Base-by-base conservation (phyloP, 2,888 invertebrate species). In the Lithophane ornitopus region DNA sequence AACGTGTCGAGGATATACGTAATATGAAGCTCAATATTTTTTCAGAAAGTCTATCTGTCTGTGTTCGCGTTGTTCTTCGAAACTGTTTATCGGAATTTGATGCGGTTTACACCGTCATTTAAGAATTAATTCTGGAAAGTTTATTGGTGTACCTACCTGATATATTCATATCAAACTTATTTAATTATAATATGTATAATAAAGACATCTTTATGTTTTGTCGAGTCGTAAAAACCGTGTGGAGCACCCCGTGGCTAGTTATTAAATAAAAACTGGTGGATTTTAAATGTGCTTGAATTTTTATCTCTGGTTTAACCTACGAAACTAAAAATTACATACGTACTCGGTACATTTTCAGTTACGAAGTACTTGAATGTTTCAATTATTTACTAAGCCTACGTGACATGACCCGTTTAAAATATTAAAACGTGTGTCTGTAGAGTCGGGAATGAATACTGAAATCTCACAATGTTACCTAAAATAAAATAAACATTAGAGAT, bases 391-490 rank as follows among this genome's bases (percentile, higher is more conserved):
- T 9, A 72, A 67, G 74, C 14, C 59, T 58, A 56, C 75, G 76
- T 82, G 74, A 74, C 86, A 70, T 65, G 70, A 41, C 76, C 61
- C 54, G 65, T 68, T 80, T 85, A 63, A 83, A 86, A 83, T 86
- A 85, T 85, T 85, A 67, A 85, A 74, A 68, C 63, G 70, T 76
- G 70, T 74, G 76, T 68, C 75, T 85, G 44, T 74, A 54, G 14
- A 68, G 77, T 63, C 26, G 58, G 19, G 69, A 56, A 74, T 69
- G 54, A 78, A 78, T 69, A 72, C 71, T 59, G 56, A 81, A 84
- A 61, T 81, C 68, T 61, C 54, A 61, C 85, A 74, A 68, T 58
- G 62, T 67, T 68, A 83, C 67, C 62, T 59, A 78, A 72, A 81
- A 77, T 76, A 77, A 78, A 83, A 81, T 73, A 84, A 80, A 81